These are phyloP conservation scores for Podarcis cretensis DNA, from an alignment of 2,113 vertebrate genomes.

Conservation along the genomic window DNA sequence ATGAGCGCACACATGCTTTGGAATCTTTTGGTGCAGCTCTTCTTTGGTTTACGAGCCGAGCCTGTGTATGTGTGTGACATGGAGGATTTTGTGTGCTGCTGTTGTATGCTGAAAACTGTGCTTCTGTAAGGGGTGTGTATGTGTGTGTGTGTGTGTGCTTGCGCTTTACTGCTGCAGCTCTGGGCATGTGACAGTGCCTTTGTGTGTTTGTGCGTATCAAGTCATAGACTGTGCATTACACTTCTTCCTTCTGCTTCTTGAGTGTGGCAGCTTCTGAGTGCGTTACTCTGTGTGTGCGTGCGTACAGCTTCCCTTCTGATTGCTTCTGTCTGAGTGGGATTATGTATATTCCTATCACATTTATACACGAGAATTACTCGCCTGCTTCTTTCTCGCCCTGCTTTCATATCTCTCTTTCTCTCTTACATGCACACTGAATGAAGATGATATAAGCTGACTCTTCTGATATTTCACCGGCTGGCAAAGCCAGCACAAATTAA, in stretches of 20 bases:
- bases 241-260: not conserved
- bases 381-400: not conserved
- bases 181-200: slow-evolving; percentile 29
- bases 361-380: slow-evolving; percentile 11
- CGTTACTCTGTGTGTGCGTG: not conserved
- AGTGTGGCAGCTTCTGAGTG: not conserved
- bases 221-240: slow-evolving; percentile 9
- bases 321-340: not conserved
- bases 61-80: not conserved
- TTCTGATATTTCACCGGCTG: slow-evolving; percentile 18
- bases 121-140: not conserved
- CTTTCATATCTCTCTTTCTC: not conserved
- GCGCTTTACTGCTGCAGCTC: slow-evolving; percentile 1
- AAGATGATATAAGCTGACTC: slow-evolving; percentile 25
- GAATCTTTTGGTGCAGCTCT: not conserved
- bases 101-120: not conserved
- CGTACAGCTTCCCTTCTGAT: not conserved
- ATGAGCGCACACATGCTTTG: not conserved
- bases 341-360: not conserved
- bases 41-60: not conserved
- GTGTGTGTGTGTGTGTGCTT: not conserved
- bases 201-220: slow-evolving; percentile 13
- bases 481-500: slow-evolving; percentile 6
- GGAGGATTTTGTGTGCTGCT: not conserved
- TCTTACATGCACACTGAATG: not conserved